These are phyloP conservation scores for Manis pentadactyla DNA, from an alignment of 2,797 vertebrate genomes.

Conservation along the genomic window DNA sequence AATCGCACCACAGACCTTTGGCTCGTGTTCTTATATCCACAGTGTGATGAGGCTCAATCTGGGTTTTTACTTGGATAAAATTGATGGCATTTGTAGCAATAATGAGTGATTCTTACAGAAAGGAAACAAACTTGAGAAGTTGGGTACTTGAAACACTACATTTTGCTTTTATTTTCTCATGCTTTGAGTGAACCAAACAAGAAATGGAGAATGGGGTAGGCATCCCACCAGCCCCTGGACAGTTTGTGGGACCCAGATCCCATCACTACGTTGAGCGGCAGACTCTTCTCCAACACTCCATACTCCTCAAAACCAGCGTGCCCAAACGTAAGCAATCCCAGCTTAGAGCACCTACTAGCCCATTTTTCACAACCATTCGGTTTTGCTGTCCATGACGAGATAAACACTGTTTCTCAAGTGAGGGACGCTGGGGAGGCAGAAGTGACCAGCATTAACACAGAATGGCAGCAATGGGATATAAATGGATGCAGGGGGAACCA, in stretches of 20 bases:
- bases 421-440: background rate
- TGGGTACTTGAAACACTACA: background rate
- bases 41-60: background rate
- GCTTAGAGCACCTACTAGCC: background rate
- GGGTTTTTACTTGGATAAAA: background rate
- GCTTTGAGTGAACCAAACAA: background rate
- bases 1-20: background rate
- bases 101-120: background rate
- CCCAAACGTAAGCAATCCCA: background rate
- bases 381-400: too few species aligned
- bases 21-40: background rate
- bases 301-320: background rate
- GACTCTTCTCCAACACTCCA: background rate
- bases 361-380: background rate
- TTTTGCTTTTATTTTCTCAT: background rate
- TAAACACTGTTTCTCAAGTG: background rate
- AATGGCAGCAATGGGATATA: background rate
- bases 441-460: background rate
- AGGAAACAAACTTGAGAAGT: background rate
- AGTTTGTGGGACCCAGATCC: background rate
- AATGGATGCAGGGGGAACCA: background rate
- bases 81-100: background rate
- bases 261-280: background rate
- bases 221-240: background rate
- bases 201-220: background rate